Evolutionary conservation across 2,797 vertebrate genomes (phyloP).

Genomic region (Trichosurus vulpecula): DNA sequence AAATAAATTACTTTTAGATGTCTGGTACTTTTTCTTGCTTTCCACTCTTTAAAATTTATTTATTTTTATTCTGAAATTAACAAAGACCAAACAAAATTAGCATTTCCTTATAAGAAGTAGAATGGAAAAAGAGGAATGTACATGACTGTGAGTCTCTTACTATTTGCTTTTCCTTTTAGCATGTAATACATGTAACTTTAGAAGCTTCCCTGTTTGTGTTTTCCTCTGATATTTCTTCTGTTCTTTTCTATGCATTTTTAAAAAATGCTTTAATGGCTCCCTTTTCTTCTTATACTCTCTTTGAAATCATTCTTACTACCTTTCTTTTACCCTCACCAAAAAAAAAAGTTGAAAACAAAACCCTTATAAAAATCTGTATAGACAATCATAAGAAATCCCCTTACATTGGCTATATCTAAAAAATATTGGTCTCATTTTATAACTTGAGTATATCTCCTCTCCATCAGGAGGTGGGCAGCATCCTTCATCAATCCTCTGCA

Average conservation of each 20-base stretch:
- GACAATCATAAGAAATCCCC: not conserved
- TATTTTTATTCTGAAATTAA: not conserved
- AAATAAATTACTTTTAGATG: not conserved
- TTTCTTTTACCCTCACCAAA: not conserved
- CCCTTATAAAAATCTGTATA: not conserved
- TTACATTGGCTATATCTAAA: not conserved
- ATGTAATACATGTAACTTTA: not conserved
- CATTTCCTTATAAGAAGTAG: not conserved
- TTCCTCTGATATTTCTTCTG: not conserved
- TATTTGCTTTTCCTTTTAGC: not conserved
- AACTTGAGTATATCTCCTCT: too few relatives aligned
- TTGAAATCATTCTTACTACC: not conserved
- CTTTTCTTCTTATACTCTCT: not conserved
- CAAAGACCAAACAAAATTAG: not conserved
- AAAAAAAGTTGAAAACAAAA: not conserved
- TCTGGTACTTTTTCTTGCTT: not conserved
- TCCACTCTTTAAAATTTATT: not conserved
- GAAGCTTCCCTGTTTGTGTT: not conserved
- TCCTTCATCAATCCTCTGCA: too few relatives aligned
- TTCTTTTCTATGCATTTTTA: too few relatives aligned
- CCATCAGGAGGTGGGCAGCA: too few relatives aligned
- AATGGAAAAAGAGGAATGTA: not conserved
- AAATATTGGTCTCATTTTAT: too few relatives aligned
- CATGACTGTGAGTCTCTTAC: not conserved
- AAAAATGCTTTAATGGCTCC: not conserved